Base-by-base conservation (phyloP, 2,113 vertebrate genomes). In the Candoia aspera region DNA sequence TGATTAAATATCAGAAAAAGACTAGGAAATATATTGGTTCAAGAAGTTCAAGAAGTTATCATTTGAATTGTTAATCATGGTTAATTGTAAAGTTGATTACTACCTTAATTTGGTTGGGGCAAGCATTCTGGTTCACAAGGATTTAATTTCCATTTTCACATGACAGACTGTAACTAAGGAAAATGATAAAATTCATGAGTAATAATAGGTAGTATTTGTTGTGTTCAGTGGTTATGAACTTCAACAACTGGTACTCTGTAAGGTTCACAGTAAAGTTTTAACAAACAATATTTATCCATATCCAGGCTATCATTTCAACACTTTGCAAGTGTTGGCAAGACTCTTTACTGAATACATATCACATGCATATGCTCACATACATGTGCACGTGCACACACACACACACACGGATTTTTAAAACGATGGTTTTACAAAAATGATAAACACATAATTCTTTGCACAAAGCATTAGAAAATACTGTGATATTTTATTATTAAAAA, bases 401-500 rank as follows among this genome's bases (percentile, higher is more conserved):
- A 49, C 73, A 21, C 73, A 42, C 73, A 79, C 15, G 19, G 33
- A 92, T 58, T 26, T 93, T 91, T 87, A 85, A 95, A 94, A 91
- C 89, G 94, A 64, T 86, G 96, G 91, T 93, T 94, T 88, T 57
- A 24, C 95, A 94, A 94, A 96, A 97, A 97, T 91, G 96, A 97
- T 62, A 93, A 96, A 97, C 95, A 96, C 96, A 0, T 92, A 95
- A 96, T 96, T 97, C 94, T 97, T 96, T 96, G 97, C 97, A 96
- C 96, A 95, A 96, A 96, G 98, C 97, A 95, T 98, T 99, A 99
- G 98, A 99, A 99, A 99, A 99, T 98, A 99, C 98, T 97, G 98
- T 98, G 98, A 98, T 98, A 98, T 98, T 99, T 99, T 99, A 99
- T 98, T 98, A 97, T 98, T 99, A 99, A 98, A 99, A 99, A 98